Evolutionary conservation across 2,113 vertebrate species (phyloP), one percentile per base, ranked within the genome.

Genomic region (Mionectes macconnelli): DNA sequence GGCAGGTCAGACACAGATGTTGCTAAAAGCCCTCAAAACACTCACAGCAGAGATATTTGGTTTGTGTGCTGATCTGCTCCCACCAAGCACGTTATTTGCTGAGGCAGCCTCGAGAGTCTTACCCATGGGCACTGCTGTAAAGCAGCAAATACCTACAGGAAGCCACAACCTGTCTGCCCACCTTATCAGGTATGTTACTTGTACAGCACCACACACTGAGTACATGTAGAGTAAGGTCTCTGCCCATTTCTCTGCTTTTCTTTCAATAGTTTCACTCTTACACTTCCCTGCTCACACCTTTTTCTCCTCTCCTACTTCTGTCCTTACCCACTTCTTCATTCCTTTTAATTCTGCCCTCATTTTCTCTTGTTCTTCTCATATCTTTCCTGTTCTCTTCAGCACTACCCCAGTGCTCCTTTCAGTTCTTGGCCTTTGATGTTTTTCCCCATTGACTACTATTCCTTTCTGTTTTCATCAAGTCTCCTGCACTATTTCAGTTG

Each of bases 121-220:
- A 6, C 20, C 35, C 53, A 9, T 0, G 0, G n/a, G 52, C 64
- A 44, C 21, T 22, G 6, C 6, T 12, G 39, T 35, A 6, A 52
- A 3, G 4, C 30, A 39, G 2, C 0, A 24, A 57, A 8, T 25
- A 15, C 16, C 30, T 16, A 35, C 53, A 87, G 40, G 47, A 42
- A 63, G 25, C 25, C 68, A 28, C 1, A 1, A 9, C 18, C 8
- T 73, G 49, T 35, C 17, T 0, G 0, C 25, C 30, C 64, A 42
- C 45, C 22, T 64, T 3, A 5, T 3, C 14, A 9, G 57, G 24
- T 7, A 15, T 14, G 21, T 10, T 7, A 35, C 64, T n/a, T 12
- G 62, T 10, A 28, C 39, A 44, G 64, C 42, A 82, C 8, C 30
- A 15, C 53, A 27, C 1, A 0, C 0, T 28, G 12, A 17, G 44